These are phyloP conservation scores for Orcinus orca DNA, from an alignment of 2,113 vertebrate species.

Conservation along the genomic window DNA sequence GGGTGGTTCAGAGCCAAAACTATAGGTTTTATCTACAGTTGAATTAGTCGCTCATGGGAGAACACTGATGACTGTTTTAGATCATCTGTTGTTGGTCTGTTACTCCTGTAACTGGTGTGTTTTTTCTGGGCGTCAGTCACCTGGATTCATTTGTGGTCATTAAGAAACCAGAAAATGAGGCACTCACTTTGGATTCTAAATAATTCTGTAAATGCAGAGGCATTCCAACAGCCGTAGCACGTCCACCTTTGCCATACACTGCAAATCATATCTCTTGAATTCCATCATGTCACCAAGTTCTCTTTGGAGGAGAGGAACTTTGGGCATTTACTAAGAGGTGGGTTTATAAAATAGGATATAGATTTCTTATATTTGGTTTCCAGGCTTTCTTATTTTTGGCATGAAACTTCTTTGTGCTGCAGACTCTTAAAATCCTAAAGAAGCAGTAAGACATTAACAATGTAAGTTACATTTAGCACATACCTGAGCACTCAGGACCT, in stretches of 20 bases:
- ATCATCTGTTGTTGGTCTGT: background rate
- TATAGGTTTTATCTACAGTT: background rate
- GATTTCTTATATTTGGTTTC: background rate
- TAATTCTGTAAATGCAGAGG: background rate
- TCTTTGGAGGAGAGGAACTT: slow-evolving; percentile 64
- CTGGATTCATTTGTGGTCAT: background rate
- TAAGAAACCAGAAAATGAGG: slow-evolving; percentile 12
- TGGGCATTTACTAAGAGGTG: slow-evolving; percentile 17
- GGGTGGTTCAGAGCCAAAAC: background rate
- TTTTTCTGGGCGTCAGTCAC: slow-evolving; percentile 16
- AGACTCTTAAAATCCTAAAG: slow-evolving; percentile 41
- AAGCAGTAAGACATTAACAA: background rate
- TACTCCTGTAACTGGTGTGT: background rate
- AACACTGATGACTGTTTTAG: background rate
- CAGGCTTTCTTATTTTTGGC: slow-evolving; percentile 1
- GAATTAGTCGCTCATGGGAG: background rate
- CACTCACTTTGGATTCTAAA: slow-evolving; percentile 48
- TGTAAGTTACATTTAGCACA: background rate
- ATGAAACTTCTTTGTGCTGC: background rate
- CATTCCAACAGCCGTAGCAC: slow-evolving; percentile 17
- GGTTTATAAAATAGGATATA: slow-evolving; percentile 7
- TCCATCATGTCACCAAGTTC: background rate
- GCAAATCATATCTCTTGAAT: background rate
- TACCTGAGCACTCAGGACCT: background rate
- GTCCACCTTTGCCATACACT: slow-evolving; percentile 10